phyloP scores from a whole-genome alignment of 2,113 vertebrate genomes.

The Calcarius ornatus region DNA sequence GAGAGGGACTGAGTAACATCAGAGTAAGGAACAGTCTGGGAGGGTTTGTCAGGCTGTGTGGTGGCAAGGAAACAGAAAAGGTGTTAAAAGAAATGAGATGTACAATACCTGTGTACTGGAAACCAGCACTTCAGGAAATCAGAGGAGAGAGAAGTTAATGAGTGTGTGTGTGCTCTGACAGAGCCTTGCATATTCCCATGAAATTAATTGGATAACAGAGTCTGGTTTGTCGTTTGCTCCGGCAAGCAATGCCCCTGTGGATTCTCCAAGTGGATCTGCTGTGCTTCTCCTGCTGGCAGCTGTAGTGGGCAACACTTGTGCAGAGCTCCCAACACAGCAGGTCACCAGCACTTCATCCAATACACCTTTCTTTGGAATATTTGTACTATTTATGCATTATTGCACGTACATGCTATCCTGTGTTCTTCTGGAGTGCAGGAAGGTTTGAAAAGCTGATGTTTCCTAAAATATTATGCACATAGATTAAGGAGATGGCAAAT shows the following conservation, averaged over 20 bases:
- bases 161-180: fast-evolving
- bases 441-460: not conserved
- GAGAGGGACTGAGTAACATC: not conserved
- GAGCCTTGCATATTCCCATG: not conserved
- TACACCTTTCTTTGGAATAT: not conserved
- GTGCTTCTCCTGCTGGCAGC: not conserved
- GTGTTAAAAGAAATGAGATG: not conserved
- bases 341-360: fast-evolving
- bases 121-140: not conserved
- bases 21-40: not conserved
- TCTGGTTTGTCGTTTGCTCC: not conserved
- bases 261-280: not conserved
- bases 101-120: not conserved
- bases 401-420: fast-evolving
- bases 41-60: not conserved
- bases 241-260: not conserved
- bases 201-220: not conserved
- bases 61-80: not conserved
- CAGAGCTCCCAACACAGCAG: not conserved
- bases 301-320: not conserved
- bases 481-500: not conserved
- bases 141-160: not conserved
- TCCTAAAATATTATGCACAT: not conserved
- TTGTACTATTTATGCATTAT: fast-evolving
- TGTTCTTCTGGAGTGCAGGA: not conserved